Evolutionary conservation across 2,797 vertebrate species (phyloP).

Genomic region (Sternarchorhynchus goeldii): DNA sequence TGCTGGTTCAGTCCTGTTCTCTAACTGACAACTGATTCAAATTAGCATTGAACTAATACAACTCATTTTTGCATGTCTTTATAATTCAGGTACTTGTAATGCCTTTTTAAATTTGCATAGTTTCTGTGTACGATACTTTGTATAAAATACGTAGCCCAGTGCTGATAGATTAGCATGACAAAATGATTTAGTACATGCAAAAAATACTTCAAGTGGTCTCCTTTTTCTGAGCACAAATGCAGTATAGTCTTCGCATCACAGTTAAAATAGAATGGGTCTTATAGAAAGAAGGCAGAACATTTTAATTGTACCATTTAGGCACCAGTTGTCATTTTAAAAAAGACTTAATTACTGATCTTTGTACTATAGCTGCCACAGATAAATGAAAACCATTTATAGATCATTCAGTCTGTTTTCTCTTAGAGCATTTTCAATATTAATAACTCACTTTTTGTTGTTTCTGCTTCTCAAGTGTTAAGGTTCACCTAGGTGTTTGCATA

Average conservation of each 20-base stretch:
- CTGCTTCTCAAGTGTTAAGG: background rate
- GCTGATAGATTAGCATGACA: background rate
- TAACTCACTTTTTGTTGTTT: background rate
- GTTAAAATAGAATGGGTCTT: background rate
- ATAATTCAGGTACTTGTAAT: no score
- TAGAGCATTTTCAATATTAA: background rate
- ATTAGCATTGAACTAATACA: no score
- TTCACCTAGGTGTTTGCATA: background rate
- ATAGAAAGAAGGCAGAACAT: background rate
- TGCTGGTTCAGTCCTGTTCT: no score
- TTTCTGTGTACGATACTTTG: no score
- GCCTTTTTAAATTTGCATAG: no score
- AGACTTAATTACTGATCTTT: conserved; percentile 13
- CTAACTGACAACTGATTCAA: no score
- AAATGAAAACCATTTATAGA: background rate
- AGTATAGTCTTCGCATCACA: background rate
- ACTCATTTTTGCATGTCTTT: no score
- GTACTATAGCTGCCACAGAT: background rate
- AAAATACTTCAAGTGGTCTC: no score
- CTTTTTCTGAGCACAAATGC: background rate
- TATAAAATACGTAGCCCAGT: background rate
- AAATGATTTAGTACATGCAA: no score
- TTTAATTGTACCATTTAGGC: background rate
- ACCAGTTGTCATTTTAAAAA: conserved; percentile 16
- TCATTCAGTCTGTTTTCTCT: background rate